phyloP scores from a whole-genome alignment of 2,888 invertebrate species.

The Stenolophus ochropezus region DNA sequence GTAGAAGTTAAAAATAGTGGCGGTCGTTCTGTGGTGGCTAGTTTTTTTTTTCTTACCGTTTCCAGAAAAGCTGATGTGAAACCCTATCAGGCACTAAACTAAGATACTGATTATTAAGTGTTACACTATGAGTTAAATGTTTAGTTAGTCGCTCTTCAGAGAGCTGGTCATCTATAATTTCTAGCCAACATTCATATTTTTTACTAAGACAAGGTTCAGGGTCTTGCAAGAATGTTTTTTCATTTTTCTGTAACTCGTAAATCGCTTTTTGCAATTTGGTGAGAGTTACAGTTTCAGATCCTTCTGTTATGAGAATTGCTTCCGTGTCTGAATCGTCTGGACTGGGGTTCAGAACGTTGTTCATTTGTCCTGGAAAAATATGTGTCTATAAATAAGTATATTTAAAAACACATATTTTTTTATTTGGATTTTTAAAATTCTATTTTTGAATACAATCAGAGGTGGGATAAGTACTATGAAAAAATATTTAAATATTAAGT shows the following conservation, averaged over 20 bases:
- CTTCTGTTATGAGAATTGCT: constrained; percentile 80
- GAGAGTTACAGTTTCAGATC: constrained; percentile 79
- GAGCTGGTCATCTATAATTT: constrained; percentile 75
- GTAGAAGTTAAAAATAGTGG: no score
- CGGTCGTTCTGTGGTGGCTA: no score
- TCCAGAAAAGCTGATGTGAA: constrained; percentile 86
- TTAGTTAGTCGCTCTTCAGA: constrained; percentile 78
- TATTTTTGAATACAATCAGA: no score
- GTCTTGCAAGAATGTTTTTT: constrained; percentile 83
- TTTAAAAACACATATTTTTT: no score
- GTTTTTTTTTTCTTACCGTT: constrained; percentile 74
- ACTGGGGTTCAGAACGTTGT: constrained; percentile 81
- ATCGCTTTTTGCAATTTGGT: constrained; percentile 81
- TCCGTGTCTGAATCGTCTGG: constrained; percentile 83
- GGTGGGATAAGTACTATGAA: no score
- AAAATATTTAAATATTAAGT: no score
- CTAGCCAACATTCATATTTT: constrained; percentile 78
- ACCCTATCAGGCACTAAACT: constrained; percentile 84
- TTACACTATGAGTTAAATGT: constrained; percentile 76
- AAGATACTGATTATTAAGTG: constrained; percentile 72
- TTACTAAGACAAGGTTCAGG: constrained; percentile 76
- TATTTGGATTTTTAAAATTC: no score
- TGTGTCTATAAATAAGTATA: no score
- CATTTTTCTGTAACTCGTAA: constrained; percentile 82
- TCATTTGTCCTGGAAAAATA: constrained; percentile 77